These are phyloP conservation scores for Agapornis roseicollis DNA, from an alignment of 2,113 vertebrate genomes.

Conservation along the genomic window DNA sequence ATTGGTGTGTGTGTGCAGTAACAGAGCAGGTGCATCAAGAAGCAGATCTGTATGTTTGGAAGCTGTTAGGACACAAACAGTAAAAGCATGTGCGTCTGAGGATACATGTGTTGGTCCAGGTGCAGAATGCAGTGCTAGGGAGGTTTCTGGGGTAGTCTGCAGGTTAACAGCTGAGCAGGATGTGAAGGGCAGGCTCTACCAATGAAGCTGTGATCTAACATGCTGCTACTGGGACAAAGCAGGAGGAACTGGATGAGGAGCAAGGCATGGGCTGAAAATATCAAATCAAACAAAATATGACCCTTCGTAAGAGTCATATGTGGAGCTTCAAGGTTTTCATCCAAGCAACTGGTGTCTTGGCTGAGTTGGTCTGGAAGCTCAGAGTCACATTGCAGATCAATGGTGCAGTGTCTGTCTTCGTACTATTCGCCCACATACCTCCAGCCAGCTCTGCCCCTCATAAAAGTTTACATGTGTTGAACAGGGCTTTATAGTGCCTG, in stretches of 20 bases:
- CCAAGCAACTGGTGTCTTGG: background rate
- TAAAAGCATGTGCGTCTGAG: background rate
- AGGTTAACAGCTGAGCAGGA: background rate
- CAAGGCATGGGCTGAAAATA: background rate
- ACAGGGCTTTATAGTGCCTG: background rate
- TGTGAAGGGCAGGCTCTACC: background rate
- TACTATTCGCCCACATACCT: background rate
- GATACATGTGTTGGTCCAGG: background rate
- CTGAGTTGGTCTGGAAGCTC: background rate
- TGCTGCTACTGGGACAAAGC: background rate
- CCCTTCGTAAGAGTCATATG: background rate
- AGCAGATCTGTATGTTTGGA: background rate
- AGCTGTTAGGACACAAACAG: background rate
- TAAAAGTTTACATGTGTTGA: background rate
- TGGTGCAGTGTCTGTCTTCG: background rate
- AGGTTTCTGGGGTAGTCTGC: background rate
- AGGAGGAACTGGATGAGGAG: background rate
- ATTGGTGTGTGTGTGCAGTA: background rate
- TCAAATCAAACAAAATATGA: too few relatives aligned
- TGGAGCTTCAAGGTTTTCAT: background rate
- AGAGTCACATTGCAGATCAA: background rate
- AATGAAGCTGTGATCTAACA: background rate
- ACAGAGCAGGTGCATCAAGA: background rate
- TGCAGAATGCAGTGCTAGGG: background rate
- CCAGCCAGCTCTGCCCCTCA: background rate